Conservation (phyloP, 2,113 vertebrate genomes). For the Columba livia region DNA sequence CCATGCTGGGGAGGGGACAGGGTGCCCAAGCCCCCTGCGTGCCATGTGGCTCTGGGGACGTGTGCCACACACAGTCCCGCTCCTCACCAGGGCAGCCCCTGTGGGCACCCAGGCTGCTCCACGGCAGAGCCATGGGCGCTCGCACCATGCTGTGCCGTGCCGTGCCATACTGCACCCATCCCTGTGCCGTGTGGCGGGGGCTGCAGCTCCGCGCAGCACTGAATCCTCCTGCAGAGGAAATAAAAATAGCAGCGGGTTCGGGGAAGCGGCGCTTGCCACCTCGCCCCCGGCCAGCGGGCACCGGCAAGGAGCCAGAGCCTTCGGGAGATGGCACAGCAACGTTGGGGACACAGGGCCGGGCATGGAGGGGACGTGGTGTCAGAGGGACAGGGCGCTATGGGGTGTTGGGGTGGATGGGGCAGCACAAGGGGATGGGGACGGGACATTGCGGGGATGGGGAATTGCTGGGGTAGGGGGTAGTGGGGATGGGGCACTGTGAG, state of each 20-base stretch:
- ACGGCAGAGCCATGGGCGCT: neutral
- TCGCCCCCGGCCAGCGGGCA: constrained; percentile 55
- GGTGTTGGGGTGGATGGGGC: no score
- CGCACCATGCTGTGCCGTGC: neutral
- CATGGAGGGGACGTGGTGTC: neutral
- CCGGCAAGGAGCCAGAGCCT: neutral
- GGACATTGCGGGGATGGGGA: no score
- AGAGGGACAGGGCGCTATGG: neutral
- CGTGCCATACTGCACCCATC: neutral
- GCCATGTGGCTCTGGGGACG: rapidly evolving
- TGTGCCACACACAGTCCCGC: neutral
- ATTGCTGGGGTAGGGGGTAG: no score
- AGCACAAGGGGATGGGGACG: no score
- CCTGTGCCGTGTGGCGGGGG: constrained; percentile 15
- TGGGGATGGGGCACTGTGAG: no score
- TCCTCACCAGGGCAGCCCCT: neutral
- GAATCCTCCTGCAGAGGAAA: constrained; percentile 43
- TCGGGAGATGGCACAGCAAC: neutral
- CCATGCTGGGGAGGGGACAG: neutral
- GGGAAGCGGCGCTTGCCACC: constrained; percentile 67
- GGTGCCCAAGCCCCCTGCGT: neutral
- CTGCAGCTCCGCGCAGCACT: constrained; percentile 35
- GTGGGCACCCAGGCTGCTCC: neutral
- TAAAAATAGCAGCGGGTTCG: constrained; percentile 79
- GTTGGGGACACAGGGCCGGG: neutral